These are phyloP conservation scores for Platichthys stellatus DNA, from an alignment of 2,113 vertebrate genomes.

Conservation along the genomic window DNA sequence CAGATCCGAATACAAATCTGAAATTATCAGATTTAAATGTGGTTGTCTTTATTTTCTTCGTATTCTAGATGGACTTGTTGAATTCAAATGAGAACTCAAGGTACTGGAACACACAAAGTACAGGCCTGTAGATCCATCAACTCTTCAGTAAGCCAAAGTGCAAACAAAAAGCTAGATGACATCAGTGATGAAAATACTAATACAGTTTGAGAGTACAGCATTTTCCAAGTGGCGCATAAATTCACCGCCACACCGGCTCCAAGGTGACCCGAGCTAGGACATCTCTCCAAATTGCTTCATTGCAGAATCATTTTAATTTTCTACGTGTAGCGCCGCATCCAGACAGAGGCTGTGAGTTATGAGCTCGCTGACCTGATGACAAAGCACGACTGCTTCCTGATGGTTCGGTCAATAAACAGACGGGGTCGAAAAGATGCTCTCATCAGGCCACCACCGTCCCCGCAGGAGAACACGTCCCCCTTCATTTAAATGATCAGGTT, in stretches of 20 bases:
- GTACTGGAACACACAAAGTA: constrained; percentile 7
- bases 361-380: constrained; percentile 77
- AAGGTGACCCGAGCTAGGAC: constrained; percentile 73
- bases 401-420: constrained; percentile 72
- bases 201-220: constrained; percentile 47
- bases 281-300: constrained; percentile 72
- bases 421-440: constrained; percentile 66
- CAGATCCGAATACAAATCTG: neutral
- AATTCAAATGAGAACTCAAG: constrained; percentile 25
- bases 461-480: constrained; percentile 24
- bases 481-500: constrained; percentile 32
- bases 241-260: constrained; percentile 50
- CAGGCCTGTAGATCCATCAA: neutral
- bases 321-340: constrained; percentile 53
- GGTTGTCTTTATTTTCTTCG: neutral
- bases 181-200: constrained; percentile 48
- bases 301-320: constrained; percentile 80
- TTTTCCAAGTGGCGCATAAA: constrained; percentile 60
- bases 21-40: neutral
- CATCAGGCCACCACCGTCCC: constrained; percentile 34
- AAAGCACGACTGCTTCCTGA: constrained; percentile 75
- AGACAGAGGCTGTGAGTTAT: constrained; percentile 68
- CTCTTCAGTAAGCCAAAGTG: neutral
- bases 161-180: constrained; percentile 21
- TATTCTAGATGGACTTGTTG: constrained; percentile 7